A percentile compares a stretch with the other conserved stretches of the same genome.
These are phyloP conservation scores for rabbit (Oryctolagus cuniculus) DNA, from an alignment of 2,113 vertebrate species.

Conservation along the genomic window DNA sequence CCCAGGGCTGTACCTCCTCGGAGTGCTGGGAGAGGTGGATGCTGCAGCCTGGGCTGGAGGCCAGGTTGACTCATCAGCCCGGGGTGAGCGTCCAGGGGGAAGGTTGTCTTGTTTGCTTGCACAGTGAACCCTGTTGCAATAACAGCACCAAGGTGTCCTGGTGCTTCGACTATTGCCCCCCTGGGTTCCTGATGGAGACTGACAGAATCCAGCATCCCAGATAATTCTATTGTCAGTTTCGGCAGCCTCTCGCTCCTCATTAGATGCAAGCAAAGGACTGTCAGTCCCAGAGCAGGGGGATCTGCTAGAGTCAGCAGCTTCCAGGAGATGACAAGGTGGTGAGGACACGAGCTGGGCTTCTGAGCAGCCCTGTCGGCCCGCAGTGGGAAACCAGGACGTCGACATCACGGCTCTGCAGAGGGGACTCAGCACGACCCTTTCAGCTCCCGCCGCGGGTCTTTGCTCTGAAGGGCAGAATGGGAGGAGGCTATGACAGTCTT, in stretches of 20 bases:
- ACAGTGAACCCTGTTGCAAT: neutral
- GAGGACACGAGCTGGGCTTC: neutral
- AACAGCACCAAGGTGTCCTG: slow-evolving; percentile 40
- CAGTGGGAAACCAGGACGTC: neutral
- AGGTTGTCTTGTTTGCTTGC: slow-evolving; percentile 58
- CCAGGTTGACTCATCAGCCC: neutral
- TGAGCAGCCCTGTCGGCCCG: neutral
- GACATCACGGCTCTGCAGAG: rapidly evolving
- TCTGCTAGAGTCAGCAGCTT: slow-evolving; percentile 24
- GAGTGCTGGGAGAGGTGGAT: rapidly evolving
- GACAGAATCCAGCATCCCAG: slow-evolving; percentile 69
- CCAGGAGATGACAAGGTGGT: slow-evolving; percentile 23
- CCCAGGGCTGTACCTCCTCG: neutral
- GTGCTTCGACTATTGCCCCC: slow-evolving; percentile 58
- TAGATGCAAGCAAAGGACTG: slow-evolving; percentile 72
- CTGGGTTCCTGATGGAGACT: slow-evolving; percentile 76
- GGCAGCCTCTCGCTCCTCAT: slow-evolving; percentile 71
- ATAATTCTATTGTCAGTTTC: slow-evolving; percentile 80
- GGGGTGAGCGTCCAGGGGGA: neutral
- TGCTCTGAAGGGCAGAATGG: neutral
- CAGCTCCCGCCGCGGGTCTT: neutral
- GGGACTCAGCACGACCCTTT: neutral
- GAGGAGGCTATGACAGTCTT: neutral
- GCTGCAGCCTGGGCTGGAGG: slow-evolving; percentile 2
- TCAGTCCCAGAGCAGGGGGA: slow-evolving; percentile 13